Percentiles rank a stretch among this genome's conserved stretches.
phyloP scores from a whole-genome alignment of 2,888 invertebrate species.

The Mactromeris polynyma region DNA sequence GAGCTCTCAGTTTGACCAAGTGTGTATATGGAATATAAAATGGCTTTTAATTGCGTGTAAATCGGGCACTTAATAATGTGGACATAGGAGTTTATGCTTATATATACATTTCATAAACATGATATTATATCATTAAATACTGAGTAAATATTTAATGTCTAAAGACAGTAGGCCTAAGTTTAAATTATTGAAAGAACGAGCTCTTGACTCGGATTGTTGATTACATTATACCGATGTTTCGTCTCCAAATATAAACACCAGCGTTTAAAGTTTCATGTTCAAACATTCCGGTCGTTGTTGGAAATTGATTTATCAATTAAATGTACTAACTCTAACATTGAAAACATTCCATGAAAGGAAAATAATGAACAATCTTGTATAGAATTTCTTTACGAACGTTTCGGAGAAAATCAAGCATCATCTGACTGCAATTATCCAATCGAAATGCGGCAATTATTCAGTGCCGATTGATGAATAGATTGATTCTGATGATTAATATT shows the following conservation, averaged over 20 bases:
- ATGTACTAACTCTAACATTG: background rate
- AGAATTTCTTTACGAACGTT: background rate
- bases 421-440: background rate
- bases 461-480: background rate
- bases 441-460: slow-evolving; percentile 2
- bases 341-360: background rate
- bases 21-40: background rate
- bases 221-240: background rate
- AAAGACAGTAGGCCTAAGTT: background rate
- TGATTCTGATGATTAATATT: background rate
- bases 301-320: background rate
- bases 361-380: background rate
- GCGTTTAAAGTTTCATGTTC: background rate
- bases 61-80: background rate
- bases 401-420: background rate
- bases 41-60: background rate
- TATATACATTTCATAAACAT: background rate
- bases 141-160: background rate
- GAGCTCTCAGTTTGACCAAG: too few species aligned
- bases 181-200: background rate
- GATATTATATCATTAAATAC: background rate
- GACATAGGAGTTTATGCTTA: background rate
- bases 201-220: background rate
- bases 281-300: background rate
- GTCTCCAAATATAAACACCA: background rate